Evolutionary conservation across 1,140 invertebrate genomes (phyloP), one percentile per base, ranked within the genome.

Genomic region (Eupristina koningsbergeri): DNA sequence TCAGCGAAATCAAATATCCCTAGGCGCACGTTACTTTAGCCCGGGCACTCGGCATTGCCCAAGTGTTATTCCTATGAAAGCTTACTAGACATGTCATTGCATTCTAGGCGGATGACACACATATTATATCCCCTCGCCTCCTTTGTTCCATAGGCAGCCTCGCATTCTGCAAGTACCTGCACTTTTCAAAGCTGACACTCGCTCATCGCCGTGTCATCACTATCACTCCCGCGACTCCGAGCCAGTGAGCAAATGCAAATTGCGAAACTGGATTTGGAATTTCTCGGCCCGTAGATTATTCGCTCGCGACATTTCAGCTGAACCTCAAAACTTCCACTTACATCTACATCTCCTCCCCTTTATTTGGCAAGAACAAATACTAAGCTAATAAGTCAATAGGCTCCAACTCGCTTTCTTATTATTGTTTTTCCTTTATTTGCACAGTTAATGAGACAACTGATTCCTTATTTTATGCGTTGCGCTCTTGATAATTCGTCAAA

Each of bases 1-100:
- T 91, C 90, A 91, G 91, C 91, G 91, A 90, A 91, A 91, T 89
- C 89, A 84, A 88, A 92, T n/a, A n/a, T 87, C 87, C 87, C 87
- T 89, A 89, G 88, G 84, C 88, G 88, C 86, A 47, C 69, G 82
- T 84, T 58, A 78, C 45, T 50, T 11, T 50, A 50, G 29, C n/a
- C 45, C 50, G 29, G 31, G 84, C 69, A 31, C 58, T 58, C 88
- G 87, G 87, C 86, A 88, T 90, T 90, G 89, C 89, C 89, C 88
- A 91, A 90, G 87, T 86, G 84, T 81, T 85, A 86, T 89, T 88
- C 88, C 89, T 91, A 90, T 90, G 88, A 87, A 88, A 85, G 87
- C 87, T 89, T 88, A 80, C 82, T 80, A 88, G 87, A 87, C 85
- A 87, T 82, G 80, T 88, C 86, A 86, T 50, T 85, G 84, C 83